Evolutionary conservation across 2,888 invertebrate species (phyloP).

Genomic region (Ramazzottius varieornatus): DNA sequence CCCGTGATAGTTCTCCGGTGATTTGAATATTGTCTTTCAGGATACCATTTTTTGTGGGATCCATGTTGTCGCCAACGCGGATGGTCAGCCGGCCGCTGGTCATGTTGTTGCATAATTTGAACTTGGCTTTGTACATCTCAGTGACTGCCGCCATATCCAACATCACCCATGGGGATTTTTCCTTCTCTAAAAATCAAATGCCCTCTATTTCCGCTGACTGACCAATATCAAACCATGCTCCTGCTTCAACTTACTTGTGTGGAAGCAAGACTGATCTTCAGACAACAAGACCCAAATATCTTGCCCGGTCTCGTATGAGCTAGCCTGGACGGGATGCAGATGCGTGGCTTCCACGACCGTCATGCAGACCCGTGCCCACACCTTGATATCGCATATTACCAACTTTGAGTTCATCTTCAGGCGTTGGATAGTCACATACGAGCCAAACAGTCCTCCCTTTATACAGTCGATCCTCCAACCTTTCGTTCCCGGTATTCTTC

Average conservation of each 20-base stretch:
- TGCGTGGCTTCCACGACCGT: neutral
- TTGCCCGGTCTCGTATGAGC: neutral
- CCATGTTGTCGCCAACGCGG: neutral
- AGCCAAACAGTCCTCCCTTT: neutral
- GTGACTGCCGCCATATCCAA: neutral
- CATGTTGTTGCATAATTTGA: neutral
- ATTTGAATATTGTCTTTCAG: neutral
- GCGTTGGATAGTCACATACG: neutral
- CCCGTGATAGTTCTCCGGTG: neutral
- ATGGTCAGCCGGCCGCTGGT: neutral
- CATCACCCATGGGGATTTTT: neutral
- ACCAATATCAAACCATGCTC: neutral
- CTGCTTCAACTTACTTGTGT: neutral
- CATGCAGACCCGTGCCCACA: neutral
- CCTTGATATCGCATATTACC: neutral
- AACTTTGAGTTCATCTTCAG: neutral
- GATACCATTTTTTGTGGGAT: neutral
- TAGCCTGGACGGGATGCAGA: neutral
- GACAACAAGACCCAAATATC: neutral
- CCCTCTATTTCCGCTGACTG: no score
- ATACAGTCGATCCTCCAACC: neutral
- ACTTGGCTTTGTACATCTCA: neutral
- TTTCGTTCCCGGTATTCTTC: neutral
- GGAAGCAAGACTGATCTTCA: neutral
- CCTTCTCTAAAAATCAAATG: neutral